Base-by-base conservation (phyloP, 2,113 vertebrate genomes). In the Lepisosteus oculatus region DNA sequence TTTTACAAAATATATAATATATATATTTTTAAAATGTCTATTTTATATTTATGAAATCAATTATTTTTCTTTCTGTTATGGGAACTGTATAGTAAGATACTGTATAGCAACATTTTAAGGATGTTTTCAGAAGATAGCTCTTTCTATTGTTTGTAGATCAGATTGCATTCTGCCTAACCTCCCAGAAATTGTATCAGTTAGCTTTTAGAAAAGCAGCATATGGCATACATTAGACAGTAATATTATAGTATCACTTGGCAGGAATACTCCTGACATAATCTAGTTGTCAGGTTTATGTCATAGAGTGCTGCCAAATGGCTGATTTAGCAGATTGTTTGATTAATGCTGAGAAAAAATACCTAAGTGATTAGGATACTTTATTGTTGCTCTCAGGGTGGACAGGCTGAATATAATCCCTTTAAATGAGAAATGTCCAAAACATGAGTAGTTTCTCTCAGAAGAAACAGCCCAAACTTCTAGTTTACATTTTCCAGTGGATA, bases 281-380 rank as follows among this genome's bases (percentile, higher is more conserved):
- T 76, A 57, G 75, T 55, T 82, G 82, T 88, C 80, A 86, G 83
- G 77, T 80, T 79, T 83, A 84, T 80, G 82, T 79, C 74, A 66
- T 73, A 68, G 77, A 77, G 54, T 63, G 81, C 76, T 84, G 80
- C 81, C 81, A 80, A 75, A 69, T 71, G 80, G 73, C 73, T 82
- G 76, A 85, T 81, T 80, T 83, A 82, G 79, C 80, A 81, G 68
- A 72, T 76, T 72, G 71, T 76, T 80, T 76, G 77, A 85, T 85
- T 77, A 77, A 69, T 73, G 80, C 61, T 42, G 17, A 43, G 45
- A 67, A 76, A 65, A 56, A 79, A 80, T 54, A 72, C 76, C 75
- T 75, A 77, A 83, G 79, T 76, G 81, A 87, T 82, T 79, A 77
- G 65, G 76, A 77, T 75, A 68, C 77, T 69, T 41, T 14, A 68